A percentile compares a stretch with the other conserved stretches of the same genome.
These are phyloP conservation scores for Dyspetes luteomarginatus DNA, from an alignment of 2,888 invertebrate species.

Conservation along the genomic window DNA sequence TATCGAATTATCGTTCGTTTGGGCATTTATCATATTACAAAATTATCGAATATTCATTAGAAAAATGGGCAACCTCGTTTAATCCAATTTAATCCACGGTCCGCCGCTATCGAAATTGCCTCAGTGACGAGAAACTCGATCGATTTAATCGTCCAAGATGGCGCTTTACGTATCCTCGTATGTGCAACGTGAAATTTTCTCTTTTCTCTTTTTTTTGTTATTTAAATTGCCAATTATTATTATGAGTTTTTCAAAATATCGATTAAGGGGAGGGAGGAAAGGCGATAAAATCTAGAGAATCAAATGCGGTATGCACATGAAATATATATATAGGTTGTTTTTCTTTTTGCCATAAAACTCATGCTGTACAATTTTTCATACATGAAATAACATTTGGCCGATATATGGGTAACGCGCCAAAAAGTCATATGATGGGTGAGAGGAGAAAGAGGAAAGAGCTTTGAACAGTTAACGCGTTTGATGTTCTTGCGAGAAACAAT, in stretches of 20 bases:
- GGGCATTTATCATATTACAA: conserved; percentile 23
- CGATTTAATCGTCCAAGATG: conserved; percentile 43
- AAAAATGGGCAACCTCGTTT: conserved; percentile 28
- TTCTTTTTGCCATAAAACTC: conserved; percentile 6
- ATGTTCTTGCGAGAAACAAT: conserved; percentile 60
- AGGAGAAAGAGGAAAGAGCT: conserved; percentile 2
- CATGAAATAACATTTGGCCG: conserved; percentile 24
- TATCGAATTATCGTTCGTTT: conserved; percentile 37
- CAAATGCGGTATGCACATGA: conserved; percentile 4
- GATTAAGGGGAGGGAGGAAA: not conserved
- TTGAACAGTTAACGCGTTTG: conserved; percentile 56
- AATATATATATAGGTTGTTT: not conserved
- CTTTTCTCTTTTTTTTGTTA: not conserved
- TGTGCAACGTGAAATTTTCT: not conserved
- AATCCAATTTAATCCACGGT: conserved; percentile 51
- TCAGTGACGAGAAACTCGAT: conserved; percentile 39
- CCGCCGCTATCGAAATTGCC: conserved; percentile 44
- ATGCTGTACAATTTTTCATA: not conserved
- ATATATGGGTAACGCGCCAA: conserved; percentile 26
- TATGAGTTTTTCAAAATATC: conserved; percentile 4
- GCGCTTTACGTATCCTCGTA: not conserved
- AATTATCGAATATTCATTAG: conserved; percentile 46
- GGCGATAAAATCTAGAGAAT: not conserved
- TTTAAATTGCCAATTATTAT: not conserved
- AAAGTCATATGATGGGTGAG: conserved; percentile 8